Base-by-base conservation (phyloP, 2,113 vertebrate species). In the Dasyprocta punctata region DNA sequence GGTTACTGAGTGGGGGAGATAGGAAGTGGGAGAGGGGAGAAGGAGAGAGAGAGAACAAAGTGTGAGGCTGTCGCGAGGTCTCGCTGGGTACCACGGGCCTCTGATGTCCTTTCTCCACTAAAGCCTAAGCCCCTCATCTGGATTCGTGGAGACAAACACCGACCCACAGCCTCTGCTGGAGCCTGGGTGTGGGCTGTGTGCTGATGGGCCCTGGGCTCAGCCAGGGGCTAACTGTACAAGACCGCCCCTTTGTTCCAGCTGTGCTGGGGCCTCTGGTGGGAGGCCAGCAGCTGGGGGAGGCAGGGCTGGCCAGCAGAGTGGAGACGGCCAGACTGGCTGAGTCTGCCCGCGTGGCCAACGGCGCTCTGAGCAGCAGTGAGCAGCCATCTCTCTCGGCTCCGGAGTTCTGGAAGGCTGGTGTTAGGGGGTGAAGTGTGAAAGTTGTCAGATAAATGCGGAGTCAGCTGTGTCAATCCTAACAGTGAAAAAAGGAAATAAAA, bases 301-400 rank as follows among this genome's bases (percentile, higher is more conserved):
- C 1, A 58, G 67, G 56, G 12, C 19, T 10, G 22, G 2, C 19
- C 7, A 33, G 49, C 24, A 20, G 17, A 44, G 44, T 5, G 12
- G 0, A 28, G 36, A 16, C 6, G 9, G 3, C 6, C 3, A 26
- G 2, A 19, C 26, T 11, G 10, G n/a, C 16, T 6, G 11, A 52
- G 19, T n/a, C 13, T 9, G 38, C 47, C 44, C 60, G 26, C 28
- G 7, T 1, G 6, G 47, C 80, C 36, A 28, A 33, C 9, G n/a
- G n/a, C 30, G 28, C 3, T 26, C 22, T 44, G 47, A 81, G 12
- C 5, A 3, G 4, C 41, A 81, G 22, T 24, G 33, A 49, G 14
- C 14, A 16, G 13, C n/a, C 24, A 30, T 33, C 33, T 67, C 12
- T 58, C 26, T 44, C 36, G 33, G 13, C 14, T 92, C 67, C 49